Evolutionary conservation across 2,888 invertebrate species (phyloP), one percentile per base, ranked within the genome.

Genomic region (Caenorhabditis sp.): DNA sequence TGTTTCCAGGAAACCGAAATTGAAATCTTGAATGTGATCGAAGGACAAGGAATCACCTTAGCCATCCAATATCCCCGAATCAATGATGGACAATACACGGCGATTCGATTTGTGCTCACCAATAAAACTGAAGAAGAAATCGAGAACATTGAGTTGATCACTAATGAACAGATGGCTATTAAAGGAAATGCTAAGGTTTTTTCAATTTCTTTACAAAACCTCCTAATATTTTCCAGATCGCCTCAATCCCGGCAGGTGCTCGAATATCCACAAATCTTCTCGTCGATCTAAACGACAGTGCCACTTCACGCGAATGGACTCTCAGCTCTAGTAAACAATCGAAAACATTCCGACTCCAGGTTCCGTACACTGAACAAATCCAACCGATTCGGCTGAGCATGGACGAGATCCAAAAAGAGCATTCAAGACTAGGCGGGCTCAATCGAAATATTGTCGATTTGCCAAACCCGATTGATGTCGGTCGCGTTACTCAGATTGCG

Each of bases 351-450:
- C 36, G 68, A 23, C 58, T 80, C 26, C 77, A 80, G 67, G 67
- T 81, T 20, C 80, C 81, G 21, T 69, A 79, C 17, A 80, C 80
- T 4, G 81, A 81, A 60, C 81, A 81, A 76, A 73, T 81, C 36
- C 80, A 81, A 62, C 73, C 77, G 49, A 73, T 81, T 27, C 63
- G 71, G 10, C 62, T 81, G 7, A 66, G 67, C n/a, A 21, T 60
- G 8, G 76, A 74, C 27, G 78, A 78, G 58, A 52, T 75, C 23
- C 58, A 67, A 7, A 75, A 71, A 36, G 79, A 81, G 43, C 58
- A 67, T 36, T 57, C 36, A 10, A 63, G 78, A 50, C 57, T 81
- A 10, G 74, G 73, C 14, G 81, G 81, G 5, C 70, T 81, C 57
- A 81, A 81, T 67, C 68, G 70, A 21, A 72, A 80, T 63, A 54